phyloP scores from a whole-genome alignment of 2,797 vertebrate species.

The Enteromius thamalakanensis region DNA sequence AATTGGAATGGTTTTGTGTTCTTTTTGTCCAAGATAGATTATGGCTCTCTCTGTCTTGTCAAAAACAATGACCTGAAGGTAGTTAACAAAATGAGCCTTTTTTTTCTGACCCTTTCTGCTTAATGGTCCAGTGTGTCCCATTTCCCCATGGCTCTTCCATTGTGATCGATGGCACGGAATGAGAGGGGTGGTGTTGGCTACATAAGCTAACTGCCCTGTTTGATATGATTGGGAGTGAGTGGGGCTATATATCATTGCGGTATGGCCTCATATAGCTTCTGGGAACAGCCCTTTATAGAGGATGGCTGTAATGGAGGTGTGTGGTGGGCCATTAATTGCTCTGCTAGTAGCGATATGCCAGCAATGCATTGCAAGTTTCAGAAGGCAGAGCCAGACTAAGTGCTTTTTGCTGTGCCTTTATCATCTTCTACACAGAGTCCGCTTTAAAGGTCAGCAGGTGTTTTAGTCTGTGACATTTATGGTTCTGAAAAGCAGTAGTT shows the following conservation, averaged over 20 bases:
- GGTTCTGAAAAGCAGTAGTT: constrained; percentile 24
- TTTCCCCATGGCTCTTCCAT: constrained; percentile 29
- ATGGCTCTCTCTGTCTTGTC: constrained; percentile 53
- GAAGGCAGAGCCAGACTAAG: constrained; percentile 30
- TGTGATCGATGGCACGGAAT: constrained; percentile 44
- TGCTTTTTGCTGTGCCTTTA: constrained; percentile 41
- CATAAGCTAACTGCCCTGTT: constrained; percentile 52
- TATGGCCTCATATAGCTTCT: constrained; percentile 25
- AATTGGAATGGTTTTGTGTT: constrained; percentile 45
- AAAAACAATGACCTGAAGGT: constrained; percentile 52
- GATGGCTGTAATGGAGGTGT: constrained; percentile 36
- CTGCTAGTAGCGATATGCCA: constrained; percentile 8
- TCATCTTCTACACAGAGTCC: constrained; percentile 18
- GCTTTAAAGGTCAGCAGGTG: constrained; percentile 28
- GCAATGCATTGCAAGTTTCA: constrained; percentile 26
- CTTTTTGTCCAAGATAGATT: constrained; percentile 47
- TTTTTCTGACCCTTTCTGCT: constrained; percentile 29
- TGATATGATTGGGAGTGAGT: constrained; percentile 39
- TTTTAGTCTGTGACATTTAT: constrained; percentile 29
- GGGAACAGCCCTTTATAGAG: constrained; percentile 12
- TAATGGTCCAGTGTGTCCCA: constrained; percentile 46
- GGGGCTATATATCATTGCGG: constrained; percentile 42
- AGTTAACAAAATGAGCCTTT: constrained; percentile 47
- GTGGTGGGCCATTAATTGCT: constrained; percentile 26
- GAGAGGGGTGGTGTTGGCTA: constrained; percentile 21